Conservation (phyloP, 2,888 invertebrate species). For the Pecten maximus region DNA sequence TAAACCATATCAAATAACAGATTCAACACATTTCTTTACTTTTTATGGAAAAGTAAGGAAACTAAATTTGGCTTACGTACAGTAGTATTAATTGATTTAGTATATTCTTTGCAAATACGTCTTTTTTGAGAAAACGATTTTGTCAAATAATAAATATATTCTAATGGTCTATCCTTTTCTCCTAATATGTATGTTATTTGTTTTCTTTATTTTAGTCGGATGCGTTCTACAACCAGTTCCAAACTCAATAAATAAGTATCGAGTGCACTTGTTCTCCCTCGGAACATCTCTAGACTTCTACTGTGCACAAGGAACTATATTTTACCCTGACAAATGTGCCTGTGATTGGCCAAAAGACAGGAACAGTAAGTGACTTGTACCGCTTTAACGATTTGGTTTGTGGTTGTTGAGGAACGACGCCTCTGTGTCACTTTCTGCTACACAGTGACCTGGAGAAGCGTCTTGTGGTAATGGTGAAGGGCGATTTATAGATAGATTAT, state of each 20-base stretch:
- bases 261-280: slow-evolving; percentile 39
- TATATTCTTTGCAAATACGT: too few species aligned
- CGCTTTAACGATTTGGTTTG: neutral
- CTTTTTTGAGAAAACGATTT: too few species aligned
- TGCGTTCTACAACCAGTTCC: slow-evolving; percentile 59
- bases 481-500: slow-evolving; percentile 23
- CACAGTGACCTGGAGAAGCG: neutral
- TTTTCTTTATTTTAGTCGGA: slow-evolving; percentile 52
- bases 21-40: too few species aligned
- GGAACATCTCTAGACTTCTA: slow-evolving; percentile 41
- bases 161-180: too few species aligned
- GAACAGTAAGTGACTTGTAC: neutral
- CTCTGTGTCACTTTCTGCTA: neutral
- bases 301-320: slow-evolving; percentile 45
- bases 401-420: neutral
- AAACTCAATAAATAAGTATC: slow-evolving; percentile 42
- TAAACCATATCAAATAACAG: too few species aligned
- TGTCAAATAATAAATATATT: too few species aligned
- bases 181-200: neutral
- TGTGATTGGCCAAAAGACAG: slow-evolving; percentile 42
- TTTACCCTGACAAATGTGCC: slow-evolving; percentile 45
- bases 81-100: too few species aligned
- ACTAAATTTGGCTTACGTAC: too few species aligned
- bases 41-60: too few species aligned
- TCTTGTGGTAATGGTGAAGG: neutral